Conservation (phyloP, 2,888 invertebrate species). For the Orthosia incerta region DNA sequence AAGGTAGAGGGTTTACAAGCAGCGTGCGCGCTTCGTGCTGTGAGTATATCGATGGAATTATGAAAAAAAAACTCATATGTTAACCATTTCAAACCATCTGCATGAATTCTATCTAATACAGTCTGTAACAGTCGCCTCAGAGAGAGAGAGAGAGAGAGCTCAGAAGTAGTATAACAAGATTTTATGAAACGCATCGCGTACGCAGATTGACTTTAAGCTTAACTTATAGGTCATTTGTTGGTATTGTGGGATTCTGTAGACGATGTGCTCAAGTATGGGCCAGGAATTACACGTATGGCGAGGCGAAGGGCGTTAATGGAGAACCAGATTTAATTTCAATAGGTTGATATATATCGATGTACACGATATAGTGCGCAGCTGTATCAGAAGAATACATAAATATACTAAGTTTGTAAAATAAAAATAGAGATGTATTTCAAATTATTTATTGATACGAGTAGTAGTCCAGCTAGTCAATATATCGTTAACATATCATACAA, state of each 20-base stretch:
- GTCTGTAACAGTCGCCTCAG: constrained; percentile 22
- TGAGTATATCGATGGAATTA: constrained; percentile 39
- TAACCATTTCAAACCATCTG: constrained; percentile 36
- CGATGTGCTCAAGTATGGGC: constrained; percentile 21
- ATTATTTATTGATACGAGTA: neutral
- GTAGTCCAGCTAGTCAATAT: constrained; percentile 24
- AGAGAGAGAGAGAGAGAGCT: too few species aligned
- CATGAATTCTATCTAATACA: constrained; percentile 31
- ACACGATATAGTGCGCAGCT: neutral
- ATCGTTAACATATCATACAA: constrained; percentile 28
- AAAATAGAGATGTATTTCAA: neutral
- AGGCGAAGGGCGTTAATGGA: neutral
- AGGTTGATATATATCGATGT: neutral
- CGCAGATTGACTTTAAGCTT: constrained; percentile 48
- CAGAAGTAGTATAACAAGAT: constrained; percentile 41
- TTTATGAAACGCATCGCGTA: constrained; percentile 30
- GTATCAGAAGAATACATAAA: neutral
- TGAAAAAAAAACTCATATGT: constrained; percentile 53
- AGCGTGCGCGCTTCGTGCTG: constrained; percentile 26
- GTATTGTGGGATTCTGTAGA: constrained; percentile 22
- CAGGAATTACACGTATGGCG: constrained; percentile 23
- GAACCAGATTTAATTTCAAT: constrained; percentile 20
- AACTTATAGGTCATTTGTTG: constrained; percentile 47
- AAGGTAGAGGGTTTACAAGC: constrained; percentile 53
- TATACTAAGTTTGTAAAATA: neutral